Conservation (phyloP, 2,113 vertebrate species). For the Cyphomyrus discorhynchus region DNA sequence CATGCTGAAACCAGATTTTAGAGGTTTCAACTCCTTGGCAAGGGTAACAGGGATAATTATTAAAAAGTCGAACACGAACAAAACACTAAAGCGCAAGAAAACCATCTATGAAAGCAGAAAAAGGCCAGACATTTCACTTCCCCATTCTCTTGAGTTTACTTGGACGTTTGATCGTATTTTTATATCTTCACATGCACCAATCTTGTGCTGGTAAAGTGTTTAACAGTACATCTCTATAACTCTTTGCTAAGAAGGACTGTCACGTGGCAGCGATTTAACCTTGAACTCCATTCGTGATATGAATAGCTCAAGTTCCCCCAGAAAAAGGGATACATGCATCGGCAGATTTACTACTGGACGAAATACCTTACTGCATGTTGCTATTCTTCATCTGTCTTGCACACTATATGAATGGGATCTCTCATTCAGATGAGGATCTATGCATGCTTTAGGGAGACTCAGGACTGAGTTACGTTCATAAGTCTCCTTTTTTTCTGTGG, state of each 20-base stretch:
- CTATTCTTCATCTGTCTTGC: background rate
- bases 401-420: background rate
- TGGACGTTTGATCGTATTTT: background rate
- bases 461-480: background rate
- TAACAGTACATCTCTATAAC: background rate
- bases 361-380: background rate
- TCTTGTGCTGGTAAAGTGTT: background rate
- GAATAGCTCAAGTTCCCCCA: background rate
- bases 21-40: background rate
- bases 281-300: background rate
- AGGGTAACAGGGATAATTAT: background rate
- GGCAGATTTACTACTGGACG: background rate
- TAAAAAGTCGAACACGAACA: background rate
- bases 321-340: background rate
- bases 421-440: background rate
- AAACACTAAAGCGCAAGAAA: background rate
- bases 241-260: no score
- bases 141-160: background rate
- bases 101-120: background rate
- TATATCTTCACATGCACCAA: background rate
- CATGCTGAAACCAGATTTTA: background rate
- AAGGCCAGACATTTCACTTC: background rate
- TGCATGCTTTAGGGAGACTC: background rate
- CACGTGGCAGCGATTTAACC: background rate
- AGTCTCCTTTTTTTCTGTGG: background rate